These are phyloP conservation scores for Drosophila sp. DNA, from an alignment of 1,140 invertebrate genomes.

Conservation along the genomic window DNA sequence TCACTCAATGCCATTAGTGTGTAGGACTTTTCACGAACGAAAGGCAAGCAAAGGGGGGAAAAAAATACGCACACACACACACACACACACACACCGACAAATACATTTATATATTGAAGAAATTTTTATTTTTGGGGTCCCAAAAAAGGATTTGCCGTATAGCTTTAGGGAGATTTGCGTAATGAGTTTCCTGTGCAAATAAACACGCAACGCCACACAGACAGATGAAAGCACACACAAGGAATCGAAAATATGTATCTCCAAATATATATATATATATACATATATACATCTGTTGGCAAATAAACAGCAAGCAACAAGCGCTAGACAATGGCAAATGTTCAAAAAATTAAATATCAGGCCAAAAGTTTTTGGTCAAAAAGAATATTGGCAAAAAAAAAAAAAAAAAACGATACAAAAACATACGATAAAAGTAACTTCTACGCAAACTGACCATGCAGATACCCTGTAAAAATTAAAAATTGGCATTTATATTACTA, in stretches of 20 bases:
- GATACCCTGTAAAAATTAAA: not conserved
- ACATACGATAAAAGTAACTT: not conserved
- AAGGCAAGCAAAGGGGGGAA: not conserved
- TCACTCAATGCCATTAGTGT: slow-evolving; percentile 10
- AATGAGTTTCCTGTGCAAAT: slow-evolving; percentile 77
- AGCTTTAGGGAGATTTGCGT: slow-evolving; percentile 72
- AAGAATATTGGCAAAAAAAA: not conserved
- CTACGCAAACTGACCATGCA: not conserved
- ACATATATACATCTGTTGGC: slow-evolving; percentile 3
- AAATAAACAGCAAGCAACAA: slow-evolving; percentile 4
- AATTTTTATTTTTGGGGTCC: slow-evolving; percentile 26
- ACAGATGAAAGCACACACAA: slow-evolving; percentile 48
- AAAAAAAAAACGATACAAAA: not conserved
- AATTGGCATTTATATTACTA: too few relatives aligned
- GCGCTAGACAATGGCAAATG: not conserved
- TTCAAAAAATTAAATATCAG: slow-evolving; percentile 7
- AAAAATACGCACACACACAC: not conserved
- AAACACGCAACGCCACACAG: slow-evolving; percentile 48
- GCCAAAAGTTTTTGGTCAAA: slow-evolving; percentile 6
- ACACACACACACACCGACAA: not conserved
- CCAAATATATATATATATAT: slow-evolving; percentile 1
- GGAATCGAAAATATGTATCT: slow-evolving; percentile 6
- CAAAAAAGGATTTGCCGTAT: slow-evolving; percentile 68
- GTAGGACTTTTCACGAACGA: slow-evolving; percentile 2
- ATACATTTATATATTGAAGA: not conserved